Evolutionary conservation across 2,888 invertebrate species (phyloP).

Genomic region (Himalopsyche anomala): DNA sequence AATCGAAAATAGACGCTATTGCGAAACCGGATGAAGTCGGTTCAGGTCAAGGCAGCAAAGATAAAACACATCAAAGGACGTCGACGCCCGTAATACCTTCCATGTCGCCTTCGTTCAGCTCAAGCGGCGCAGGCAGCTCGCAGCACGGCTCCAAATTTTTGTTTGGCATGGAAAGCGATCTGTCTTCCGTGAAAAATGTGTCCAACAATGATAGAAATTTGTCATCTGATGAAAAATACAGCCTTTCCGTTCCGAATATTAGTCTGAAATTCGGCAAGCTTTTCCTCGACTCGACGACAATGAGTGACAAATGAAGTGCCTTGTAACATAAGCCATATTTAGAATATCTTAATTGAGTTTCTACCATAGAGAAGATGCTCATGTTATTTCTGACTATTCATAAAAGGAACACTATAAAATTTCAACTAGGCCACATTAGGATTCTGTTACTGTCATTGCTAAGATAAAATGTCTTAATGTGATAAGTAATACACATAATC

Average conservation of each 20-base stretch:
- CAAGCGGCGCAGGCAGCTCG: conserved; percentile 66
- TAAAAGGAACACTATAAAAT: too few species aligned
- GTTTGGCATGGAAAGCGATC: conserved; percentile 77
- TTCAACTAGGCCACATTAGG: too few species aligned
- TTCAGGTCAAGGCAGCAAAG: conserved; percentile 52
- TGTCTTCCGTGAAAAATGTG: conserved; percentile 77
- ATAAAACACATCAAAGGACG: conserved; percentile 70
- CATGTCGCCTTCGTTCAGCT: conserved; percentile 74
- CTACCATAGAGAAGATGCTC: too few species aligned
- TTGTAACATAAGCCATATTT: too few species aligned
- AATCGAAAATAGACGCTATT: not conserved
- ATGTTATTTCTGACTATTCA: too few species aligned
- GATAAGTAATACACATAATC: too few species aligned
- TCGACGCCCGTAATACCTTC: conserved; percentile 78
- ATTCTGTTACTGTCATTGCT: too few species aligned
- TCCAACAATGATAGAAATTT: conserved; percentile 73
- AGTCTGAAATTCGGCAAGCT: conserved; percentile 72
- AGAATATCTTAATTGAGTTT: too few species aligned
- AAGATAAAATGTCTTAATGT: too few species aligned
- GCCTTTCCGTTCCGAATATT: conserved; percentile 74
- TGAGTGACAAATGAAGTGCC: conserved; percentile 47
- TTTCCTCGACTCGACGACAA: conserved; percentile 57
- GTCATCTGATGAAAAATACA: conserved; percentile 75
- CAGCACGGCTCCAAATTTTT: conserved; percentile 69
- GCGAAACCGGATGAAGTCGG: not conserved